Evolutionary conservation across 2,113 vertebrate species (phyloP).

Genomic region (Periophthalmodon schlosseri): DNA sequence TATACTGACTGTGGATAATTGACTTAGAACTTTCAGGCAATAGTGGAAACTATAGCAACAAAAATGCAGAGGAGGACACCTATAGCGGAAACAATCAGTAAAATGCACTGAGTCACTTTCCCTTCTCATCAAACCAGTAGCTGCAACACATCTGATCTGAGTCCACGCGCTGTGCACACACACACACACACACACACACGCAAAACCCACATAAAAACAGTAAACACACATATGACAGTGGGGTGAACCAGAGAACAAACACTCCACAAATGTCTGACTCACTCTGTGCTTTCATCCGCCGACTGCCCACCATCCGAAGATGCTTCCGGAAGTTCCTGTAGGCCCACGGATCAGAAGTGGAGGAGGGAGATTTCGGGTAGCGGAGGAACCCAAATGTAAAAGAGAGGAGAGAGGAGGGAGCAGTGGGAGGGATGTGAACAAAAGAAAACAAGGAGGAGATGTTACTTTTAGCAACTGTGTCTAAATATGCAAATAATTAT

Average conservation of each 20-base stretch:
- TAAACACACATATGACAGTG: conserved; percentile 43
- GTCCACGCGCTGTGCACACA: neutral
- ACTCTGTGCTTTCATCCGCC: conserved; percentile 98
- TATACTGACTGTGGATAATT: neutral
- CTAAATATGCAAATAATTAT: conserved; percentile 43
- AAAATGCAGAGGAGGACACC: conserved; percentile 30
- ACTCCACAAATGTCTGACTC: conserved; percentile 73
- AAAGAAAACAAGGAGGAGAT: conserved; percentile 30
- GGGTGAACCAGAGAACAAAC: conserved; percentile 47
- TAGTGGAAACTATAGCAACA: conserved; percentile 1
- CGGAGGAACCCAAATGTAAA: conserved; percentile 41
- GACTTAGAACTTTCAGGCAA: neutral
- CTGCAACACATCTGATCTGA: conserved; percentile 11
- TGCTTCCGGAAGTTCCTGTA: conserved; percentile 98
- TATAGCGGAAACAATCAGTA: conserved; percentile 6
- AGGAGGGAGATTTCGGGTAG: conserved; percentile 48
- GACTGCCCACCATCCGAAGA: conserved; percentile 98
- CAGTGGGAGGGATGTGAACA: conserved; percentile 46
- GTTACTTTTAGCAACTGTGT: conserved; percentile 37
- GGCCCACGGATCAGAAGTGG: conserved; percentile 46
- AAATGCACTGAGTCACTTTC: conserved; percentile 27
- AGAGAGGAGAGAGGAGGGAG: conserved; percentile 26
- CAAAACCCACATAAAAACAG: conserved; percentile 31
- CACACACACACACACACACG: neutral
- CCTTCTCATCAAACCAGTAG: conserved; percentile 12